phyloP scores from a whole-genome alignment of 2,797 vertebrate genomes.

The Erpetoichthys calabaricus region DNA sequence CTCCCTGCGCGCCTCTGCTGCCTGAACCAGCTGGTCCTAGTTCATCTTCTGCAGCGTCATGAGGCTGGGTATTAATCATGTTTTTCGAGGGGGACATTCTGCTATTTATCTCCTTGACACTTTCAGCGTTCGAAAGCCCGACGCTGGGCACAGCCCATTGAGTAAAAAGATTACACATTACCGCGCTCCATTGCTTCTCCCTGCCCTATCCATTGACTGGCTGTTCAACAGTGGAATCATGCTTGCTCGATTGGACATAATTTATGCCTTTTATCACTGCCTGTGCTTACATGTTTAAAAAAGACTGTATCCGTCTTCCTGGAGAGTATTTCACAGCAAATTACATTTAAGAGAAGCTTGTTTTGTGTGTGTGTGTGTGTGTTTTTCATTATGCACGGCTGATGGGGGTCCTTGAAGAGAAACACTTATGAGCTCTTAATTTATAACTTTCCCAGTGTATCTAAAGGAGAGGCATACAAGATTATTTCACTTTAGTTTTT shows the following conservation, averaged over 20 bases:
- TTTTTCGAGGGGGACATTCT: conserved; percentile 99
- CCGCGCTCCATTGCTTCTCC: conserved; percentile 96
- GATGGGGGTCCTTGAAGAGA: too few relatives aligned
- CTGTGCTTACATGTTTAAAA: conserved; percentile 46
- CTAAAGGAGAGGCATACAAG: too few relatives aligned
- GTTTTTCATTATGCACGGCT: too few relatives aligned
- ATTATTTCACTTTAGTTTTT: too few relatives aligned
- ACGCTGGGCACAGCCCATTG: conserved; percentile 98
- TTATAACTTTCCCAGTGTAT: too few relatives aligned
- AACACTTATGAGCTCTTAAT: too few relatives aligned
- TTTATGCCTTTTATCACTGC: conserved; percentile 65
- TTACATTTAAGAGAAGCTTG: conserved; percentile 28
- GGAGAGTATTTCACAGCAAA: conserved; percentile 11
- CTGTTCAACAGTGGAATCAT: conserved; percentile 86
- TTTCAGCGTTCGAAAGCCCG: conserved; percentile 85
- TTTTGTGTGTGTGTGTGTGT: conserved; percentile 22
- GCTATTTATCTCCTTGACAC: conserved; percentile 99
- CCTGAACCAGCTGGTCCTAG: conserved; percentile 98
- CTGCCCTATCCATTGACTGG: conserved; percentile 98
- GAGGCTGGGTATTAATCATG: conserved; percentile 99
- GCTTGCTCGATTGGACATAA: conserved; percentile 88
- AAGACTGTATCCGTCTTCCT: conserved; percentile 28
- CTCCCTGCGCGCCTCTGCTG: conserved; percentile 86
- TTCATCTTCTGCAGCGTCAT: conserved; percentile 99
- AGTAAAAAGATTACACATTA: conserved; percentile 99